phyloP scores from a whole-genome alignment of 2,113 vertebrate genomes.

The Psittacula cyanocephala region DNA sequence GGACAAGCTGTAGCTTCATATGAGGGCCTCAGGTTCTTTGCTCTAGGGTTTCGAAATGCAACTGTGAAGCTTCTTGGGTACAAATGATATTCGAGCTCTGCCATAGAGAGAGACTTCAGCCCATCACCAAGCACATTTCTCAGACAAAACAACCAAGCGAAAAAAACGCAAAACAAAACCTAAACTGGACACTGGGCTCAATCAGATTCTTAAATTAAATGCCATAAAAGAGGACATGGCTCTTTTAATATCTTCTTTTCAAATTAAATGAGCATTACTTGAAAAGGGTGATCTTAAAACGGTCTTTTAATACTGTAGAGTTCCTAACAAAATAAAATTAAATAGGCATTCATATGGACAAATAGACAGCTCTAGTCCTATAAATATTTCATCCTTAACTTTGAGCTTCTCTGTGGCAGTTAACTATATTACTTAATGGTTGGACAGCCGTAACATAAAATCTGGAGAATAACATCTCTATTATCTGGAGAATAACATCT shows the following conservation, averaged over 20 bases:
- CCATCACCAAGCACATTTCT: neutral
- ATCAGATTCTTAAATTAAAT: neutral
- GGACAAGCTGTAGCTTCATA: neutral
- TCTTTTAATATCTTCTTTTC: neutral
- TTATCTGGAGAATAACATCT: neutral
- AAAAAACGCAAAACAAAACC: accelerated
- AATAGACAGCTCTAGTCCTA: neutral
- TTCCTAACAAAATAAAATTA: neutral
- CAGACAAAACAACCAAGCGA: neutral
- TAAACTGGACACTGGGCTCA: neutral
- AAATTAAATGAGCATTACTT: neutral
- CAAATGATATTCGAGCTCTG: neutral
- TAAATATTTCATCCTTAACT: neutral
- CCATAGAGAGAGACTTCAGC: neutral
- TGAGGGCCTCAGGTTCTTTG: neutral
- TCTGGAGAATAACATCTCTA: neutral
- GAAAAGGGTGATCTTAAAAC: neutral
- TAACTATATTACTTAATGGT: neutral
- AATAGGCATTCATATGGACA: neutral
- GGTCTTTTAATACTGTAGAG: neutral
- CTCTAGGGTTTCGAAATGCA: neutral
- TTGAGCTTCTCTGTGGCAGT: accelerated
- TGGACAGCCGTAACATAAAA: neutral
- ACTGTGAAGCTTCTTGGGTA: neutral
- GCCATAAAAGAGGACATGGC: neutral